phyloP scores from a whole-genome alignment of 2,888 invertebrate genomes.

The Halocaridina rubra region DNA sequence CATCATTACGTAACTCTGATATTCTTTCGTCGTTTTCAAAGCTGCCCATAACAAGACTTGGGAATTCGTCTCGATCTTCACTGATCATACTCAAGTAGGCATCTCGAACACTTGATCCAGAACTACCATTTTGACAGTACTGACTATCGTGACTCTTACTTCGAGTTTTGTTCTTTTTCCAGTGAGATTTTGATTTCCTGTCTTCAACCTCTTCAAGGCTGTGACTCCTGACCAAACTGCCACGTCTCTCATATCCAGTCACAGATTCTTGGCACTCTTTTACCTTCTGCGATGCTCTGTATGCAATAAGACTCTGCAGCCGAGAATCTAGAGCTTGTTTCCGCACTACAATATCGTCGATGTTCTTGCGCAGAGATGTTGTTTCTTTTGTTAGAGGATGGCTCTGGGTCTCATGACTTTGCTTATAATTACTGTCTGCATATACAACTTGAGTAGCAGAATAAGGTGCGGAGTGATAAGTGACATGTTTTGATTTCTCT shows the following conservation, averaged over 20 bases:
- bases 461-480: too few species aligned
- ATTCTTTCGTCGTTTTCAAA: conserved; percentile 44
- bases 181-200: neutral
- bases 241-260: neutral
- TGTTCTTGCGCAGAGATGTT: conserved; percentile 49
- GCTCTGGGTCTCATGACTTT: neutral
- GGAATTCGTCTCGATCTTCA: conserved; percentile 53
- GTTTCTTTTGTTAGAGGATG: conserved; percentile 54
- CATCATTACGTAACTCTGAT: conserved; percentile 50
- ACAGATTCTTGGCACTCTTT: neutral
- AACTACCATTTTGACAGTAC: neutral
- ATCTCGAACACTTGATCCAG: neutral
- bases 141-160: conserved; percentile 46
- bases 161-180: conserved; percentile 27
- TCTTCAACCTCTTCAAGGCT: conserved; percentile 42
- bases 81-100: conserved; percentile 41
- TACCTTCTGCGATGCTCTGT: conserved; percentile 35
- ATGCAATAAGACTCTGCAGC: conserved; percentile 53
- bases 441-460: too few species aligned
- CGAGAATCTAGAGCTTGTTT: conserved; percentile 52
- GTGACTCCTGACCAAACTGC: conserved; percentile 16
- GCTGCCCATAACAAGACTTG: conserved; percentile 40
- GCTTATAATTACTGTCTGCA: too few species aligned
- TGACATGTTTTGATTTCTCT: too few species aligned
- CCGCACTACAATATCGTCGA: conserved; percentile 53